Evolutionary conservation across 2,797 vertebrate genomes (phyloP), one percentile per base, ranked within the genome.

Genomic region (Chaetodon trifasciatus): DNA sequence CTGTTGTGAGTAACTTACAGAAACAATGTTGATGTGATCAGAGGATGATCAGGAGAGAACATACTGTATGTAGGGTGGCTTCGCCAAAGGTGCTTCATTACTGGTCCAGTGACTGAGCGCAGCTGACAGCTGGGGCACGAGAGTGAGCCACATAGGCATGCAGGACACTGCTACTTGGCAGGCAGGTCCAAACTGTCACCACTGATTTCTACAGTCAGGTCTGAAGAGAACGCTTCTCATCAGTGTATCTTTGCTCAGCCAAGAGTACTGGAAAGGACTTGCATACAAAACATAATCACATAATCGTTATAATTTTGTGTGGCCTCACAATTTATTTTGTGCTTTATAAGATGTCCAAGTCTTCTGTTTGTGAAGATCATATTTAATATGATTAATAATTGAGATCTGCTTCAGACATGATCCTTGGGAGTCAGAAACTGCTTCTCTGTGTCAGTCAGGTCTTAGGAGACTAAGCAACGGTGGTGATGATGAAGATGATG

Each of bases 121-220:
- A 94, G 88, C 87, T 95, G 95, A 95, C 95, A 95, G 94, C 89
- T 84, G 81, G 89, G 89, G 85, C 90, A 88, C 61, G 19, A 84
- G 90, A 90, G 89, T 84, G 88, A 77, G 62, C 86, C 83, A 78
- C 86, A 76, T 42, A 88, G 90, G 86, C 89, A 88, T 88, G 78
- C 74, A 84, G 89, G 89, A 91, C 89, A 78, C 81, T 83, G 85
- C 82, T 93, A 83, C 84, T 93, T 92, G 92, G 92, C 88, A 94
- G 90, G 87, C 88, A 89, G 88, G 88, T 89, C 92, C 86, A 49
- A 89, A 84, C 93, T 95, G 94, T 94, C 94, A 91, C 66, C n/a
- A 71, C 83, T 74, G 76, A 94, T 94, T 89, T 88, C 83, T 74
- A 70, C 79, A 70, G 86, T 88, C 68, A 78, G 57, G 81, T 88